Base-by-base conservation (phyloP, 2,797 vertebrate genomes). In the Coregonus sp. region DNA sequence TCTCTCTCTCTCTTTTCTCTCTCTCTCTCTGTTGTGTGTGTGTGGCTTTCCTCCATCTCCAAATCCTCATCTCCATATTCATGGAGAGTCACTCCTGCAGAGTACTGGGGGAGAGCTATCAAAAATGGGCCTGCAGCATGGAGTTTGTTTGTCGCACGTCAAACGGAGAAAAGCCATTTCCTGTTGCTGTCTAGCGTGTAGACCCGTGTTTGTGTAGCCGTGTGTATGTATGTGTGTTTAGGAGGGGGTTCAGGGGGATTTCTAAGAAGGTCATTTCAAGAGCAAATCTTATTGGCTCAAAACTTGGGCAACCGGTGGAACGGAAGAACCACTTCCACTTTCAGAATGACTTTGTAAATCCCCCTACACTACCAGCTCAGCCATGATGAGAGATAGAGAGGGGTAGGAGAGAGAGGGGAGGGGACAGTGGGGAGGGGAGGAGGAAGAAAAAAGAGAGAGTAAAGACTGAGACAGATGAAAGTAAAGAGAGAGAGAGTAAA, bases 41-140 rank as follows among this genome's bases (percentile, higher is more conserved):
- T 68, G 73, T 66, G 37, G 71, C 51, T 52, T 9, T 16, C 16
- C 51, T 51, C 15, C 31, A 5, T 6, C 33, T 37, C 77, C 83
- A 90, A 90, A 89, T 90, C 91, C 91, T 90, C 91, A 93, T 91
- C 89, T 91, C 89, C 92, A 93, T 92, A 92, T 92, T 92, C 86
- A 91, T 89, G 89, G 80, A 84, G 88, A 87, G 86, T 88, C 87
- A 73, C 85, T 88, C 86, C 89, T 86, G 83, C 89, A 88, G 87
- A 87, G 33, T 59, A 15, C 76, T 52, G 80, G 85, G 81, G 33
- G 33, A 40, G 52, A 40, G 78, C 88, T 92, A 91, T 92, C 91
- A 89, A 75, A 91, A 92, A 91, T 90, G 82, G 88, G 86, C 90
- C 81, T 54, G 81, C 86, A 88, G 89, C 81, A 51, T 80, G 81